Conservation (phyloP, 2,888 invertebrate species). For the Alcis repandata region DNA sequence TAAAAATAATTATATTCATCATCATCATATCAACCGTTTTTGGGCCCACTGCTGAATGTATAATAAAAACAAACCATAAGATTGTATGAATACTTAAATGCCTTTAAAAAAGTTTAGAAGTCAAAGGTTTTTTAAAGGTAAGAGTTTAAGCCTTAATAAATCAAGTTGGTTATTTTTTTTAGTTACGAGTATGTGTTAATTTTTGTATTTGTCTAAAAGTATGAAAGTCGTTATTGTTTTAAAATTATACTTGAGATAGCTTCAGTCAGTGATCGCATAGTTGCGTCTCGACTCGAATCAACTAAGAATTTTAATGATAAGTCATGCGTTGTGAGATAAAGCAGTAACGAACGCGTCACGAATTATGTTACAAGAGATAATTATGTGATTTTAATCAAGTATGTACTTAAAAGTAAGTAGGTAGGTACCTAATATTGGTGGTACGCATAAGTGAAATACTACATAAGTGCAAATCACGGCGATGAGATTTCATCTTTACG, state of each 20-base stretch:
- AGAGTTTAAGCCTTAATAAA: too few relatives aligned
- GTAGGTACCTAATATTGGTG: neutral
- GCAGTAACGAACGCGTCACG: slow-evolving; percentile 35
- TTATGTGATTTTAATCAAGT: slow-evolving; percentile 14
- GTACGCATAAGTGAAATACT: slow-evolving; percentile 12
- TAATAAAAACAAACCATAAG: too few relatives aligned
- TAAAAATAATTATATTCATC: too few relatives aligned
- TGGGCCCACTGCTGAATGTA: too few relatives aligned
- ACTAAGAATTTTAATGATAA: slow-evolving; percentile 41
- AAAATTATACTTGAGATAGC: neutral
- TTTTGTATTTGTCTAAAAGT: too few relatives aligned
- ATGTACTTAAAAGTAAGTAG: neutral
- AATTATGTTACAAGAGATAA: slow-evolving; percentile 12
- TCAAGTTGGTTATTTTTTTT: too few relatives aligned
- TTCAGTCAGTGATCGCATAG: slow-evolving; percentile 21
- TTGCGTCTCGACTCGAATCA: slow-evolving; percentile 19
- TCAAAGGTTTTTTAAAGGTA: too few relatives aligned
- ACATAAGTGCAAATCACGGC: slow-evolving; percentile 19
- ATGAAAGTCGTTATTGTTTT: neutral
- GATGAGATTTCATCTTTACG: slow-evolving; percentile 13
- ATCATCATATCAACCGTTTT: too few relatives aligned
- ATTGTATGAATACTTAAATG: too few relatives aligned
- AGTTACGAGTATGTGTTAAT: too few relatives aligned
- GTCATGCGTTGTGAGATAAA: slow-evolving; percentile 42
- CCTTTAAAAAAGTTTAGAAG: too few relatives aligned